phyloP scores from a whole-genome alignment of 1,140 invertebrate species.

The Macrocentrus cingulum region DNA sequence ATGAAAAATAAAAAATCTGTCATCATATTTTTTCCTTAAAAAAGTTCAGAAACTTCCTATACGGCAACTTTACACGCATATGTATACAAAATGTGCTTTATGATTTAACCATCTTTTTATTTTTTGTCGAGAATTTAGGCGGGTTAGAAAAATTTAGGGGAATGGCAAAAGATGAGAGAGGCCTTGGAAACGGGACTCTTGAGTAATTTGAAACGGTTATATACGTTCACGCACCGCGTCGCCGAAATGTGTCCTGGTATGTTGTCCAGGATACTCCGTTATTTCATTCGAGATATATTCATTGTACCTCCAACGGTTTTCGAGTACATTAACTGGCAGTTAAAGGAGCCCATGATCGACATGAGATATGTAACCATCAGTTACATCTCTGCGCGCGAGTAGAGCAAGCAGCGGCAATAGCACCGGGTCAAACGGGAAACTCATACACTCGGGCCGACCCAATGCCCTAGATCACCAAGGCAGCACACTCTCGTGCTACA shows the following conservation, averaged over 20 bases:
- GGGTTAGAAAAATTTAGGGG: no score
- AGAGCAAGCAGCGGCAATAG: conserved; percentile 16
- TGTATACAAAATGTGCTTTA: no score
- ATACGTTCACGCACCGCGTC: neutral
- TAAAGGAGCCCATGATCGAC: conserved; percentile 1
- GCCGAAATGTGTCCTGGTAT: conserved; percentile 12
- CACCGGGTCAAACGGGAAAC: conserved; percentile 47
- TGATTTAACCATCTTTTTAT: no score
- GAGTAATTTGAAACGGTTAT: neutral
- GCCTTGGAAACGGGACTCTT: neutral
- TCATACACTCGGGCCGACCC: conserved; percentile 43
- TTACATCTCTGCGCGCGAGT: conserved; percentile 5
- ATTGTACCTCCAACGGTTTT: conserved; percentile 3
- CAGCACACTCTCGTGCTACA: conserved; percentile 25
- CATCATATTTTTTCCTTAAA: no score
- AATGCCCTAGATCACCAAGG: conserved; percentile 46
- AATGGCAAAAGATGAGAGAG: neutral
- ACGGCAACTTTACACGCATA: no score
- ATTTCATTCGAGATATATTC: conserved; percentile 13
- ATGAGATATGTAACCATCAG: conserved; percentile 1
- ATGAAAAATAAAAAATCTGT: no score
- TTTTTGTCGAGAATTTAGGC: no score
- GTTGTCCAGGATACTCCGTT: conserved; percentile 4
- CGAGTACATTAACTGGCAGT: conserved; percentile 6
- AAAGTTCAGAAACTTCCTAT: no score